phyloP scores from a whole-genome alignment of 2,113 vertebrate genomes.

The Heptranchias perlo region DNA sequence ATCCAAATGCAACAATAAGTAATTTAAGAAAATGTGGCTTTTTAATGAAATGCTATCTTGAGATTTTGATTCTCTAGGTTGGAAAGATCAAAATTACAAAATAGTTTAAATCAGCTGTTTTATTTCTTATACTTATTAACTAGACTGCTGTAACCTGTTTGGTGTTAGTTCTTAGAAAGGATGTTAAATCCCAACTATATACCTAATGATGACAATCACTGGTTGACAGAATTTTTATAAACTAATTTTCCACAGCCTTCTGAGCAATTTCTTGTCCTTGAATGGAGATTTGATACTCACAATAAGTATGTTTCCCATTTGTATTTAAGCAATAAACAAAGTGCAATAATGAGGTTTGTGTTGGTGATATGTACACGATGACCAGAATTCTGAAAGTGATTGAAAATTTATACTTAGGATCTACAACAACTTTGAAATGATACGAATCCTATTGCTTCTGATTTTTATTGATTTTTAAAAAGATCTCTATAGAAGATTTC shows the following conservation, averaged over 20 bases:
- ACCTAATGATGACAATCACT: not conserved
- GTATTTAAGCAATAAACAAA: not conserved
- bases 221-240: not conserved
- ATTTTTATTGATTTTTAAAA: not conserved
- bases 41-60: not conserved
- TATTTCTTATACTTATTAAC: not conserved
- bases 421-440: not conserved
- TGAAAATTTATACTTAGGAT: not conserved
- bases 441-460: not conserved
- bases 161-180: not conserved
- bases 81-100: not conserved
- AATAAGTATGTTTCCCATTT: not conserved
- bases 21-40: not conserved
- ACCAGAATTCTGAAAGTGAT: not conserved
- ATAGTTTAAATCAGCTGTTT: not conserved
- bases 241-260: not conserved
- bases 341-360: not conserved
- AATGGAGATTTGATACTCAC: not conserved
- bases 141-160: not conserved
- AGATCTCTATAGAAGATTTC: not conserved
- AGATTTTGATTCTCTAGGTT: not conserved
- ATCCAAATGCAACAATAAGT: not conserved
- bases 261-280: not conserved
- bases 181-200: not conserved
- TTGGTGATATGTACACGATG: not conserved